Evolutionary conservation across 2,113 vertebrate genomes (phyloP), one percentile per base, ranked within the genome.

Genomic region (Lathamus discolor): DNA sequence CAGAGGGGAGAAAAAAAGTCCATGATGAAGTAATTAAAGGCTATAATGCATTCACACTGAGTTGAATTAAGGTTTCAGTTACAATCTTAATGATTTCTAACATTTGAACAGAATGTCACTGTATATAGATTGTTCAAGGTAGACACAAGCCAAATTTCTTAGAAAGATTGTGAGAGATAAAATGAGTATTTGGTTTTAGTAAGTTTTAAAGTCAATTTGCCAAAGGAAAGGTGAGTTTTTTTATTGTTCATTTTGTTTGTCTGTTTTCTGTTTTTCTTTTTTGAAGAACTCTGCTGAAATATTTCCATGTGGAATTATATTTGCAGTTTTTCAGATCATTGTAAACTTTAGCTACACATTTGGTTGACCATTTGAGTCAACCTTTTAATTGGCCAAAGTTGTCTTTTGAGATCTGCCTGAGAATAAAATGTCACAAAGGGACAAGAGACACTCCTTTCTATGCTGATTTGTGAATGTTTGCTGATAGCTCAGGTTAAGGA

Each of bases 51-150:
- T 52, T 93, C 52, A 83, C 35, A 79, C 13, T 25, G 70, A 49
- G 24, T 49, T 87, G 70, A 92, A 86, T 66, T 80, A 90, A 90
- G 41, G 27, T 83, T 90, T 95, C 57, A 80, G 59, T 92, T 94
- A 37, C 18, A 25, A 23, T 44, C 27, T 57, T 80, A 85, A 88
- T 85, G 73, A 83, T 94, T 94, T 76, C 22, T 66, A 73, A 41
- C 17, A 66, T 90, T 49, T 73, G 76, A 88, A 79, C 39, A 64
- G 48, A 87, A 62, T 39, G 48, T 51, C 62, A 55, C 29, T 54
- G 15, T 43, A 39, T 14, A 72, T 20, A 79, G 8, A 14, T 39
- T 78, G 5, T 17, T 85, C 14, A 75, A 86, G 49, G 64, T 63
- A 78, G 67, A 33, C 20, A 49, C 4, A 41, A 0, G 0, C 19